Conservation (phyloP, 2,797 vertebrate genomes). For the Rallus crepitans region DNA sequence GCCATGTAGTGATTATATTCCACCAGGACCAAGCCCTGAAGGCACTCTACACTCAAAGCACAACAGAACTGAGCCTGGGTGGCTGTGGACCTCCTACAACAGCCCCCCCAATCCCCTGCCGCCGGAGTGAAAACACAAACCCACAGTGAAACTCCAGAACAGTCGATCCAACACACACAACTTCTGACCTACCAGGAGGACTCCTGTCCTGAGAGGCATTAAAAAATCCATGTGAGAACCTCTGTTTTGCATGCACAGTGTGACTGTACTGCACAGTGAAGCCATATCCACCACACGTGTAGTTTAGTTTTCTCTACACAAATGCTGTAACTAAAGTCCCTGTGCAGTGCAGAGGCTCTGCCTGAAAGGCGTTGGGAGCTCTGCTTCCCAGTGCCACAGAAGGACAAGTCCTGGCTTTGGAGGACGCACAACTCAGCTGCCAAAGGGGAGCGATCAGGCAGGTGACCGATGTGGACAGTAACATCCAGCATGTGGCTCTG, state of each 20-base stretch:
- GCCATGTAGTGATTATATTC: neutral
- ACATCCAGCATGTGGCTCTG: fast-evolving
- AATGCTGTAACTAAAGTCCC: neutral
- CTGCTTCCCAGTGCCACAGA: neutral
- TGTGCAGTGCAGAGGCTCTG: neutral
- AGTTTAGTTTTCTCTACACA: neutral
- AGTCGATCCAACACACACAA: neutral
- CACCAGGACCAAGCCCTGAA: neutral
- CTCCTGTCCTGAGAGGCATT: neutral
- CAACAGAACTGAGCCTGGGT: neutral
- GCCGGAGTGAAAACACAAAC: neutral
- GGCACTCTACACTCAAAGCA: neutral
- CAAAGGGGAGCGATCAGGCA: fast-evolving
- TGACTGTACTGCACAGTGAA: neutral
- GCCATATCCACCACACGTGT: fast-evolving
- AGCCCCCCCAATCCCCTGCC: too few species aligned
- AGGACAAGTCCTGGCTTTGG: neutral
- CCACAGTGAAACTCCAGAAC: neutral
- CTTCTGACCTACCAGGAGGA: neutral
- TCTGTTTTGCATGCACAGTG: neutral
- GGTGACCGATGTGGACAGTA: fast-evolving
- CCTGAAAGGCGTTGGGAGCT: neutral
- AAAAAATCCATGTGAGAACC: neutral
- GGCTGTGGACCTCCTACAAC: neutral
- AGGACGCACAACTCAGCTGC: neutral